Base-by-base conservation (phyloP, 37 sponge, comb jelly and placozoan species). In the Crambe crambe region DNA sequence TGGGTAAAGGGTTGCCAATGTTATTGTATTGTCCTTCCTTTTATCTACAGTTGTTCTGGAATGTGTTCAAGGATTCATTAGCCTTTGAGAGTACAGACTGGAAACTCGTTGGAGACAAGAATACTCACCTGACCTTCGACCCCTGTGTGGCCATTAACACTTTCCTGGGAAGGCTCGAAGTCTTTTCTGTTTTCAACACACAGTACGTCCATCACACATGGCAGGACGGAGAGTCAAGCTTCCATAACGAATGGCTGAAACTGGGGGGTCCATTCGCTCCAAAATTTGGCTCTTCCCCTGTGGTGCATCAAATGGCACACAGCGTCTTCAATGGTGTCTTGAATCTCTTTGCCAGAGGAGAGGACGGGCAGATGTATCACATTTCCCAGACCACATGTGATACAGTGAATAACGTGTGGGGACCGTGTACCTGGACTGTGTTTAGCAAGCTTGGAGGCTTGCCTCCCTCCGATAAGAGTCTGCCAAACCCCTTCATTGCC, bases 351-450 rank as follows among this genome's bases (percentile, higher is more conserved):
- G 84, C 44, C 0, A 42, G 87, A 5, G 90, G 86, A 27, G 40
- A 63, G 27, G 90, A 89, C 32, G 86, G 86, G 0, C 37, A 22
- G 15, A 42, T 91, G 68, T 77, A 86, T 58, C 80, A 73, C 69
- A 69, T 91, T 2, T 36, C 30, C 6, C 92, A 91, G 84, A 87
- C 92, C 21, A 87, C 88, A 1, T 91, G 92, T 57, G 88, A 87
- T 58, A 82, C 72, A 58, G 84, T 86, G 25, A 68, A 65, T 22
- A 91, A 86, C 29, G 84, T 84, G 12, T 91, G 92, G 92, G 87
- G 92, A 0, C 87, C 87, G 0, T 91, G 92, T 68, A 87, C 92
- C 25, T 91, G 92, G 92, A 80, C 39, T 25, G n/a, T 75, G 51
- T 73, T 43, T 6, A 61, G 29, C 29, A 27, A 56, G 15, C 21